Evolutionary conservation across 53 echinoderm and acorn worm species (phyloP).

Genomic region (Temnopleurus reevesii): DNA sequence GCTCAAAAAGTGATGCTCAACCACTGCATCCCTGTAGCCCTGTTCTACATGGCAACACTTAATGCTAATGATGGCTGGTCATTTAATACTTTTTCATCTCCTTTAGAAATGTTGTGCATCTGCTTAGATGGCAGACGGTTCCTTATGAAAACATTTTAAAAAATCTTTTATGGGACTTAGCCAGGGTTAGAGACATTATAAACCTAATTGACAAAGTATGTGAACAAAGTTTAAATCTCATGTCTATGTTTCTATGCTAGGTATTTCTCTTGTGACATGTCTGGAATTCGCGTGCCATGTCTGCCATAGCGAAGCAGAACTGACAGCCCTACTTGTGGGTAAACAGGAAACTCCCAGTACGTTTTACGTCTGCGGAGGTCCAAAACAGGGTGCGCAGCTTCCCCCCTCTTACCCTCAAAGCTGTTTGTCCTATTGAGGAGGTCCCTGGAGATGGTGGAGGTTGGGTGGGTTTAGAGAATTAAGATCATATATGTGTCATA

Average conservation of each 20-base stretch:
- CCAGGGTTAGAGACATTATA: no score
- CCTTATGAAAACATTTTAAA: no score
- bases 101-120: no score
- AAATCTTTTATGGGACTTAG: no score
- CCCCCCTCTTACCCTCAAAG: neutral
- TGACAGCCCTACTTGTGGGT: slow-evolving; percentile 33
- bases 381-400: slow-evolving; percentile 5
- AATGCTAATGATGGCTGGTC: no score
- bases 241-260: neutral
- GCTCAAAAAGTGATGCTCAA: no score
- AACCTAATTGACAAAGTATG: no score
- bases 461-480: neutral
- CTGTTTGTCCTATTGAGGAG: slow-evolving; percentile 13
- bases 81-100: no score
- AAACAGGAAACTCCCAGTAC: slow-evolving; percentile 37
- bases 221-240: neutral
- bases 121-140: no score
- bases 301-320: neutral
- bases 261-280: slow-evolving; percentile 3
- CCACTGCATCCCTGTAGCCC: no score
- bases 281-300: slow-evolving; percentile 46
- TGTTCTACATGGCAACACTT: no score
- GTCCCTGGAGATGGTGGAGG: neutral
- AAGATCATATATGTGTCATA: neutral
- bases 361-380: slow-evolving; percentile 40